Conservation (phyloP, 2,113 vertebrate species). For the Pollachius pollachius region DNA sequence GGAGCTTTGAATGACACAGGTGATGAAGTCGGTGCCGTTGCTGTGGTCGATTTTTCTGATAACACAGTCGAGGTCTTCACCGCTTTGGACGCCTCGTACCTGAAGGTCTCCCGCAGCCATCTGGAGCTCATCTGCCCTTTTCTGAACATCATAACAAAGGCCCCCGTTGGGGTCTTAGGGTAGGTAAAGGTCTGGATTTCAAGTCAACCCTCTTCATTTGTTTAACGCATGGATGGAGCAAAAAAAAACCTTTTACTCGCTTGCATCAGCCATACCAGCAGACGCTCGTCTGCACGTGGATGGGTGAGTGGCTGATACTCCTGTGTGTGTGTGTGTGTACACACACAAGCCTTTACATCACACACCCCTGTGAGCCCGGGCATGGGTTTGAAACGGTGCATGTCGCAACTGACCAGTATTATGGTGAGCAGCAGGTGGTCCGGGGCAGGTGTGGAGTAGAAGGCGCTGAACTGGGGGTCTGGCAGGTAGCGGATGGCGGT, state of each 20-base stretch:
- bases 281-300: too few relatives aligned
- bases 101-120: conserved; percentile 76
- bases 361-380: too few relatives aligned
- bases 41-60: conserved; percentile 62
- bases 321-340: too few relatives aligned
- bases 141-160: conserved; percentile 64
- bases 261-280: too few relatives aligned
- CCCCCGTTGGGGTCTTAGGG: too few relatives aligned
- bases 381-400: too few relatives aligned
- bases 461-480: conserved; percentile 66
- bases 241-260: too few relatives aligned
- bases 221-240: too few relatives aligned
- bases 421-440: conserved; percentile 49
- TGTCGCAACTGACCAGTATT: conserved; percentile 46
- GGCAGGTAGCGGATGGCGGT: conserved; percentile 46
- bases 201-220: too few relatives aligned
- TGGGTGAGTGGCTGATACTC: too few relatives aligned
- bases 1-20: conserved; percentile 67
- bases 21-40: conserved; percentile 70
- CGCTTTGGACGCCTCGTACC: conserved; percentile 59
- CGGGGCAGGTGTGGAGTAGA: conserved; percentile 16
- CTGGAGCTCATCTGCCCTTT: conserved; percentile 81
- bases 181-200: too few relatives aligned
- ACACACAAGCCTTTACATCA: too few relatives aligned
- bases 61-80: conserved; percentile 56